These are phyloP conservation scores for Solea solea DNA, from an alignment of 2,113 vertebrate species.

Conservation along the genomic window DNA sequence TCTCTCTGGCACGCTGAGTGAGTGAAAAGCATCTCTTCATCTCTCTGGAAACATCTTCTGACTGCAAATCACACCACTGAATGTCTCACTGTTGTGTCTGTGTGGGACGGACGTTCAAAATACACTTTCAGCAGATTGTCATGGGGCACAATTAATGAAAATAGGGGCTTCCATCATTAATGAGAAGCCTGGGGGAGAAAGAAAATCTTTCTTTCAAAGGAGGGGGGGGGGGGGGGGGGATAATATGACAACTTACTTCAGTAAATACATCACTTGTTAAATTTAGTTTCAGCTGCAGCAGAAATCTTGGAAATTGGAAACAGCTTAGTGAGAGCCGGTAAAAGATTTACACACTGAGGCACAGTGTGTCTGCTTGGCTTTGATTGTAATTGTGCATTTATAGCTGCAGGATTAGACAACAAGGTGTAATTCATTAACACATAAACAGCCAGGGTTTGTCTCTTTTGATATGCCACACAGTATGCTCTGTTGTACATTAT, in stretches of 20 bases:
- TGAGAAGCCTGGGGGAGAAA: background rate
- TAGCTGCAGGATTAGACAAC: background rate
- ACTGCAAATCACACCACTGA: slow-evolving; percentile 24
- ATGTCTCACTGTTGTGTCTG: slow-evolving; percentile 21
- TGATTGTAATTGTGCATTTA: background rate
- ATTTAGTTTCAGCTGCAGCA: background rate
- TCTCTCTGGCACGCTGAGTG: slow-evolving; percentile 22
- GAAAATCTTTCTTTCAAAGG: background rate
- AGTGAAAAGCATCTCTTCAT: slow-evolving; percentile 46
- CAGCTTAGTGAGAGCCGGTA: background rate
- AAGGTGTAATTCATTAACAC: background rate
- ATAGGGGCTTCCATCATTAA: background rate
- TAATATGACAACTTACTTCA: slow-evolving; percentile 28
- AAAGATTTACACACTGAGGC: too few species aligned
- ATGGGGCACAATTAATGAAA: background rate
- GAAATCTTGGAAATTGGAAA: background rate
- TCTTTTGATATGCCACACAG: too few species aligned
- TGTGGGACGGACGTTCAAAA: background rate
- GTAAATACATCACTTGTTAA: slow-evolving; percentile 7
- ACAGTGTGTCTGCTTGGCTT: background rate
- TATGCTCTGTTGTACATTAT: too few species aligned
- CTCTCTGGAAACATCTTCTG: slow-evolving; percentile 26
- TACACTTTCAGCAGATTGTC: background rate
- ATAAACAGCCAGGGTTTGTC: background rate
- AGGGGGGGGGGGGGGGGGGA: background rate